A percentile compares a stretch with the other conserved stretches of the same genome.
phyloP scores from a whole-genome alignment of 2,113 vertebrate genomes.

The Sisor rabdophorus region DNA sequence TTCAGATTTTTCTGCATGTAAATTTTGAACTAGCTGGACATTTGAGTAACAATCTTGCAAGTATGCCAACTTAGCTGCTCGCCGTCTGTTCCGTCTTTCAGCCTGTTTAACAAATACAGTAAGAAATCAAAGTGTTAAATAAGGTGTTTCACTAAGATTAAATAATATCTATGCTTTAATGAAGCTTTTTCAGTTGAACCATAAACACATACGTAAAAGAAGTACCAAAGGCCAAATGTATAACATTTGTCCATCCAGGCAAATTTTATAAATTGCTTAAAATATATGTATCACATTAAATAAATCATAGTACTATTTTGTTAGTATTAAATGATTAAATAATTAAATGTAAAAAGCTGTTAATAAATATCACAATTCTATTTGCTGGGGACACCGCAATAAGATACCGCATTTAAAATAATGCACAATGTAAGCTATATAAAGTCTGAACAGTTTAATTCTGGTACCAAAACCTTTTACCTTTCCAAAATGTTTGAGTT shows the following conservation, averaged over 20 bases:
- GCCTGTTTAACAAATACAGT: conserved; percentile 59
- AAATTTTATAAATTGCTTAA: not conserved
- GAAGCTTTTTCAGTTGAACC: not conserved
- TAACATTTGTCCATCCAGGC: not conserved
- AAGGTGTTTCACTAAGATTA: not conserved
- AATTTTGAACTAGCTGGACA: conserved; percentile 37
- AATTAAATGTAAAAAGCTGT: not conserved
- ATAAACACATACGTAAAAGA: not conserved
- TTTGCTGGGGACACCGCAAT: not conserved
- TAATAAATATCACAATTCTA: not conserved
- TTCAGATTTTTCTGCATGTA: conserved; percentile 5
- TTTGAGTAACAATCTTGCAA: conserved; percentile 47
- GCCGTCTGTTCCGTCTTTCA: conserved; percentile 56
- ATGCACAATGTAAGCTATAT: not conserved
- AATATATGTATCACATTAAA: not conserved
- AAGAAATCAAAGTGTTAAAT: not conserved
- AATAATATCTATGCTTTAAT: not conserved
- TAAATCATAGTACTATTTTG: not conserved
- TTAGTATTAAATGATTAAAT: not conserved
- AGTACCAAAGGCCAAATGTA: not conserved
- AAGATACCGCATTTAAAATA: not conserved
- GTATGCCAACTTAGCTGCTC: conserved; percentile 49
- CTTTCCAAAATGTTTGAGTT: not conserved
- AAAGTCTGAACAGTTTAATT: not conserved
- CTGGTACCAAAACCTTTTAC: not conserved